Base-by-base conservation (phyloP, 2,113 vertebrate genomes). In the Brienomyrus longianalis region DNA sequence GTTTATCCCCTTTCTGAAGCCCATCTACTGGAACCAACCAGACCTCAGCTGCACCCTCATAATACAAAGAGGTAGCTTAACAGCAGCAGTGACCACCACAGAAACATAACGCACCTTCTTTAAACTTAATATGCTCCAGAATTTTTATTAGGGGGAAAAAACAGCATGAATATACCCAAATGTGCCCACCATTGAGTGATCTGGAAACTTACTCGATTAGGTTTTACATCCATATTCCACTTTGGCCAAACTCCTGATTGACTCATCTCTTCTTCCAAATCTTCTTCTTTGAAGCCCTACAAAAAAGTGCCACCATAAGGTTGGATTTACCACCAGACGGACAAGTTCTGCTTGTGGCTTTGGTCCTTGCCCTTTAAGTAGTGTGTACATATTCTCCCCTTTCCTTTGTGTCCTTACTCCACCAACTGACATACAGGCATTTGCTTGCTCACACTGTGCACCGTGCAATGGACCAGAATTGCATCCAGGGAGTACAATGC, bases 231-330 rank as follows among this genome's bases (percentile, higher is more conserved):
- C 62, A 99, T 96, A 2, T 99, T 99, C 98, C 98, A 99, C 89
- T 99, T 99, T 86, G 98, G 98, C 86, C 98, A 45, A 89, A 94
- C 90, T 31, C 95, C 95, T 3, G 89, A 56, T 94, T 96, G 96
- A 89, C 94, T 93, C 88, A 96, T 97, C 59, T 97, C 97, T 5
- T 96, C 97, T 87, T 99, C 98, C 93, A 99, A 92, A 91, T 99
- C 98, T 93, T 99, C 98, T 93, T 99, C 98, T 93, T 99, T 99
- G 95, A 99, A 99, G 27, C 98, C 98, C 98, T 99, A 93, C 54
- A 92, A 83, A 52, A 5, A 89, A 74, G 91, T 80, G 74, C 31
- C 74, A 80, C 74, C 59, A 62, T 66, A 31, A 10, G 39, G 19
- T 50, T 43, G 43, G 47, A 85, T 39, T 47, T 27, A 59, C 6